phyloP scores from a whole-genome alignment of 1,140 invertebrate genomes.

The Drosophila carrolli region DNA sequence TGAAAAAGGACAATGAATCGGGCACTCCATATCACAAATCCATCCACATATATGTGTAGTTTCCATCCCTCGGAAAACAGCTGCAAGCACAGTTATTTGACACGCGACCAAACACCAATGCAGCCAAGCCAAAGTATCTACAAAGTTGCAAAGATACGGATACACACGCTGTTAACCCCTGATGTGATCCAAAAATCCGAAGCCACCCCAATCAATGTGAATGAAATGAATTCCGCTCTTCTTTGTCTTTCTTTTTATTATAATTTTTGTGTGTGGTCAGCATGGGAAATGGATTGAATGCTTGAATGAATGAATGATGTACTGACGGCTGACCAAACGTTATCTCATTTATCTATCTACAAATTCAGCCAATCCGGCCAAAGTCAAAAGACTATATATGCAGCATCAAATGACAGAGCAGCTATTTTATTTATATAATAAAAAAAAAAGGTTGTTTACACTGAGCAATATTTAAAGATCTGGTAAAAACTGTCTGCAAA shows the following conservation, averaged over 20 bases:
- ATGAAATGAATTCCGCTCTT: conserved; percentile 27
- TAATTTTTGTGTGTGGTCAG: conserved; percentile 27
- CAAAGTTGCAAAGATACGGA: conserved; percentile 32
- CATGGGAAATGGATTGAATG: conserved; percentile 28
- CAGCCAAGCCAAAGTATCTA: conserved; percentile 28
- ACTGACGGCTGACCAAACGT: conserved; percentile 13
- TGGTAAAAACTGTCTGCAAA: too few relatives aligned
- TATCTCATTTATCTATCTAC: neutral
- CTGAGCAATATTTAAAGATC: too few relatives aligned
- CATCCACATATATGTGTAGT: conserved; percentile 7
- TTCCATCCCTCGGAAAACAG: conserved; percentile 51
- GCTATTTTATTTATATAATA: too few relatives aligned
- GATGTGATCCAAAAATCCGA: conserved; percentile 1
- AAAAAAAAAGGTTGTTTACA: too few relatives aligned
- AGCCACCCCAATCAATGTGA: conserved; percentile 42
- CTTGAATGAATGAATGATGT: conserved; percentile 25
- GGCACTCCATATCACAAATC: neutral
- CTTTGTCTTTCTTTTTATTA: neutral
- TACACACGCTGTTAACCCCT: conserved; percentile 18
- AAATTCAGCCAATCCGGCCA: neutral
- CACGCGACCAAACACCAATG: conserved; percentile 59
- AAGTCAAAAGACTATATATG: too few relatives aligned
- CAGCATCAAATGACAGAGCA: too few relatives aligned
- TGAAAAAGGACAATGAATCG: conserved; percentile 14
- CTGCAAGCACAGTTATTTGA: conserved; percentile 72